Conservation (phyloP, 2,797 vertebrate species). For the Euthynnus affinis region DNA sequence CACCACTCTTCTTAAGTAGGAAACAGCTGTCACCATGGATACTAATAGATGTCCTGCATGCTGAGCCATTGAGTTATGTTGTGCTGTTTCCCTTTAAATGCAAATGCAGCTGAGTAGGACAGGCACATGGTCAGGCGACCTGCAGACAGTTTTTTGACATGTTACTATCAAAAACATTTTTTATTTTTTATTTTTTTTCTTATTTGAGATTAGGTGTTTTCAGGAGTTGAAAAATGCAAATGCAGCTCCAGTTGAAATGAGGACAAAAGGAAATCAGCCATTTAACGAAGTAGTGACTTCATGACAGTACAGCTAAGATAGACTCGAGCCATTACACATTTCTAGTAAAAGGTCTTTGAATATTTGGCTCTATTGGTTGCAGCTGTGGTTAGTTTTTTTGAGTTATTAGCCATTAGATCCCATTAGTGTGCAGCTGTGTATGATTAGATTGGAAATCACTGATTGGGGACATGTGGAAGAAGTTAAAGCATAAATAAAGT, state of each 20-base stretch:
- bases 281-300: neutral
- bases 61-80: neutral
- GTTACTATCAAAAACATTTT: no score
- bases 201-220: neutral
- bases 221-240: neutral
- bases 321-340: neutral
- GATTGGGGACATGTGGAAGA: constrained; percentile 1
- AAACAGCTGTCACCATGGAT: constrained; percentile 48
- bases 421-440: neutral
- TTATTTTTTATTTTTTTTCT: no score
- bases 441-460: neutral
- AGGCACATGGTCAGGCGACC: no score
- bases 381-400: neutral
- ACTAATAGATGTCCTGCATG: constrained; percentile 3
- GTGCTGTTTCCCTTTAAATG: constrained; percentile 4
- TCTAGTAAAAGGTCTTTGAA: neutral
- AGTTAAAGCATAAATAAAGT: neutral
- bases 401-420: neutral
- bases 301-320: neutral
- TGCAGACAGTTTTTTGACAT: no score
- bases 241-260: neutral
- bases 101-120: neutral
- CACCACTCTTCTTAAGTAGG: neutral
- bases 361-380: neutral
- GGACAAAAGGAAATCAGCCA: neutral